Percentiles rank a stretch among this genome's conserved stretches.
Conservation (phyloP, 2,888 invertebrate species). For the Stramonita haemastoma region DNA sequence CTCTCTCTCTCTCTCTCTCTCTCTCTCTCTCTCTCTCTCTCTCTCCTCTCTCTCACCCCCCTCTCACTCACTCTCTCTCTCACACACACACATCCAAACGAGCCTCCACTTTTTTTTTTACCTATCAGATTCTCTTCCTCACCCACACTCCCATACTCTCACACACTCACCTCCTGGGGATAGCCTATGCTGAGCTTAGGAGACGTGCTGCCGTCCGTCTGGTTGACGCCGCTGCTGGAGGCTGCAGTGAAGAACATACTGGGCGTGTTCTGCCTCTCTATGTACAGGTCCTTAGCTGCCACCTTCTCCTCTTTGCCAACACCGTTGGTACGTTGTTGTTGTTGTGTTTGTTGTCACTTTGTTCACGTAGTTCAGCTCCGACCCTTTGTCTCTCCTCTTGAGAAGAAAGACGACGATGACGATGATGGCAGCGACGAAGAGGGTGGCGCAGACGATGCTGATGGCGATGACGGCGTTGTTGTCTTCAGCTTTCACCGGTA, state of each 20-base stretch:
- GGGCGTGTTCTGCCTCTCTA: constrained; percentile 32
- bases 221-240: background rate
- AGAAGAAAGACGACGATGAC: constrained; percentile 39
- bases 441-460: constrained; percentile 63
- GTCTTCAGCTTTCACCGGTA: constrained; percentile 30
- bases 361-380: constrained; percentile 42
- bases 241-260: constrained; percentile 33
- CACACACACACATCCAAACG: too few relatives aligned
- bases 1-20: too few relatives aligned
- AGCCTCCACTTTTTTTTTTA: too few relatives aligned
- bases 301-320: background rate
- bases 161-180: constrained; percentile 33
- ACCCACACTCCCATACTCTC: too few relatives aligned
- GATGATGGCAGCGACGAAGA: constrained; percentile 43
- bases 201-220: background rate
- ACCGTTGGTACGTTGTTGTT: background rate
- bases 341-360: background rate
- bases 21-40: too few relatives aligned
- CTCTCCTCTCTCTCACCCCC: too few relatives aligned
- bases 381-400: constrained; percentile 38
- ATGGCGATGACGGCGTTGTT: constrained; percentile 59
- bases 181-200: constrained; percentile 37
- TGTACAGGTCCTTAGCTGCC: background rate
- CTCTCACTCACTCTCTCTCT: too few relatives aligned
- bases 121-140: too few relatives aligned